Base-by-base conservation (phyloP, 2,113 vertebrate genomes). In the Coryphaenoides rupestris region DNA sequence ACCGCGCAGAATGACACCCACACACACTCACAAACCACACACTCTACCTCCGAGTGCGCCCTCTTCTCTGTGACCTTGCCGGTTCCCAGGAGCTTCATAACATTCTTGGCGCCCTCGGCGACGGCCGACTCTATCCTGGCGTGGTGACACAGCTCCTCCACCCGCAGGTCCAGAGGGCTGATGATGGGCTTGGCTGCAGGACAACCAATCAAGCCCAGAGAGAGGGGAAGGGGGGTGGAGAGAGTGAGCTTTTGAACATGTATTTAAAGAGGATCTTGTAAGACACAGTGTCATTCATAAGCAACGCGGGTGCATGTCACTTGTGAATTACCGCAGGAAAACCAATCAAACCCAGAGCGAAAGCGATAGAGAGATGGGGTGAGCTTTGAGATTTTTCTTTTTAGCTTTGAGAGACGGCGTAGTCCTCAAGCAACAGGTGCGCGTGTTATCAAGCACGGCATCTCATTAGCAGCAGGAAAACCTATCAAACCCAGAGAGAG, bases 51-150 rank as follows among this genome's bases (percentile, higher is more conserved):
- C 82, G 94, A 95, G 87, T 95, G 96, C 55, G 95, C 95, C 84
- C 92, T 98, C 86, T 97, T 96, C 84, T 99, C 97, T 0, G 96
- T 94, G 80, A 98, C 94, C 85, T 98, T 98, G 76, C 95, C 95
- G 40, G 97, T 91, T 69, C 96, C 96, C 77, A 99, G 92, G 66
- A 98, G 93, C 84, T 98, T 98, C 95, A 99, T 98, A 80, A 98
- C 97, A 57, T 99, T 99, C 85, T 98, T 98, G 87, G 97, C 96
- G 82, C 97, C 97, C 86, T 98, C 97, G 13, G 95, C 95, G 61
- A 99, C 95, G 50, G 97, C 97, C 60, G 95, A 98, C 78, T 99
- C 96, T 87, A 99, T 98, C 91, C 91, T 93, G 78, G 96, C 95
- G 77, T 99, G 97, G 88, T 99, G 97, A 68, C 95, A 92, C 68